phyloP scores from a whole-genome alignment of 2,888 invertebrate species.

The Drosophila fungiperda region DNA sequence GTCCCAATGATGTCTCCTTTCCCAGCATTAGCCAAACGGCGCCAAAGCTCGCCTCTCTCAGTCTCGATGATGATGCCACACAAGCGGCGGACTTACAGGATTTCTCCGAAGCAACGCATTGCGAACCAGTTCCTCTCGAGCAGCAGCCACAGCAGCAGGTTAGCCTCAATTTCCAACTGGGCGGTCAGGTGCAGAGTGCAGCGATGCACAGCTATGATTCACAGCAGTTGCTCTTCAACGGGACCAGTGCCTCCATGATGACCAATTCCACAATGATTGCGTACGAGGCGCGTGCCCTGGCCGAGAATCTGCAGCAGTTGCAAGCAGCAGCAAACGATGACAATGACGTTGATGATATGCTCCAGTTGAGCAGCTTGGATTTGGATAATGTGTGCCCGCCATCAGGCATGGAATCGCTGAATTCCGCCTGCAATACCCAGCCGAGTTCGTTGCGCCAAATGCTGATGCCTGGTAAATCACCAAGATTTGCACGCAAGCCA shows the following conservation, averaged over 20 bases:
- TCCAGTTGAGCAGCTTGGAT: constrained; percentile 88
- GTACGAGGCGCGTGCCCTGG: constrained; percentile 90
- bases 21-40: constrained; percentile 92
- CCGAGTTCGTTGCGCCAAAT: constrained; percentile 77
- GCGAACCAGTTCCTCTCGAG: constrained; percentile 53
- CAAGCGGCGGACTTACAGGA: constrained; percentile 72
- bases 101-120: constrained; percentile 81
- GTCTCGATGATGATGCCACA: constrained; percentile 86
- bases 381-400: constrained; percentile 92
- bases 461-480: constrained; percentile 78
- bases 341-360: constrained; percentile 40
- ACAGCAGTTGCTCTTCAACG: constrained; percentile 84
- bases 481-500: constrained; percentile 88
- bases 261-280: constrained; percentile 90
- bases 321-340: constrained; percentile 52
- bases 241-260: constrained; percentile 86
- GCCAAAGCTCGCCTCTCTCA: constrained; percentile 89
- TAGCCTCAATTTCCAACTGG: constrained; percentile 46
- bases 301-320: constrained; percentile 85
- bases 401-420: constrained; percentile 90
- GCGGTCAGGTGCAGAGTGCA: constrained; percentile 47
- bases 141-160: constrained; percentile 52
- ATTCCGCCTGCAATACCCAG: constrained; percentile 72
- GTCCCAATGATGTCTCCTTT: constrained; percentile 92
- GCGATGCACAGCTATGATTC: constrained; percentile 62